Evolutionary conservation across 2,797 vertebrate species (phyloP).

Genomic region (Nannoperca obscura): DNA sequence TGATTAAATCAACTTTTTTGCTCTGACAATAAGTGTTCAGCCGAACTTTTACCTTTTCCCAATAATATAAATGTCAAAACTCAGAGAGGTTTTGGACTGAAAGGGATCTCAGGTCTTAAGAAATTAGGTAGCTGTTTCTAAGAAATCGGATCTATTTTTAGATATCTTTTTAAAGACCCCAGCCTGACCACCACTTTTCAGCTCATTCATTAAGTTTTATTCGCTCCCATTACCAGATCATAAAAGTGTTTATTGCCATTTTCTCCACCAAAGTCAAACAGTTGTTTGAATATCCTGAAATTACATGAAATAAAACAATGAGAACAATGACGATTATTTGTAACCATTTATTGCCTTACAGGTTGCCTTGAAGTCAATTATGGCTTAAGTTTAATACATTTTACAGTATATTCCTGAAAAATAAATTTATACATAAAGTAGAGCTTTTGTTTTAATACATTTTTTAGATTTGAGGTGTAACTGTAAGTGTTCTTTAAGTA

Average conservation of each 20-base stretch:
- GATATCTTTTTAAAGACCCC: slow-evolving; percentile 16
- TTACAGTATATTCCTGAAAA: not conserved
- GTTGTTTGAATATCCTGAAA: slow-evolving; percentile 45
- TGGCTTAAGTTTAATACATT: not conserved
- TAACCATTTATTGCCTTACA: slow-evolving; percentile 43
- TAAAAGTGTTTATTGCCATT: slow-evolving; percentile 57
- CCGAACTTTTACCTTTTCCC: not conserved
- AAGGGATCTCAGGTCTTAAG: not conserved
- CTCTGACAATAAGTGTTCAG: not conserved
- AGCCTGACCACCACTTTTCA: slow-evolving; percentile 31
- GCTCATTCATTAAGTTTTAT: slow-evolving; percentile 65
- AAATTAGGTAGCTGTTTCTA: slow-evolving; percentile 16
- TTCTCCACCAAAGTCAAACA: slow-evolving; percentile 28
- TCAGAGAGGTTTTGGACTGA: not conserved
- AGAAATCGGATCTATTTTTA: slow-evolving; percentile 2
- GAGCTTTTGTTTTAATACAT: not conserved
- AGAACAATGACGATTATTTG: slow-evolving; percentile 33
- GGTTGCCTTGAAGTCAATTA: slow-evolving; percentile 5
- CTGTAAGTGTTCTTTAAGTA: not conserved
- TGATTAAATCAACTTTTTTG: not conserved
- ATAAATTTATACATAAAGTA: not conserved
- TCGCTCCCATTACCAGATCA: slow-evolving; percentile 56
- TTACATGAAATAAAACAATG: slow-evolving; percentile 28
- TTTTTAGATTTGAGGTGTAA: not conserved
- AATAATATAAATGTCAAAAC: not conserved